Percentiles rank a stretch among this genome's conserved stretches.
Conservation (phyloP, 2,888 invertebrate species). For the Yponomeuta malinellus region DNA sequence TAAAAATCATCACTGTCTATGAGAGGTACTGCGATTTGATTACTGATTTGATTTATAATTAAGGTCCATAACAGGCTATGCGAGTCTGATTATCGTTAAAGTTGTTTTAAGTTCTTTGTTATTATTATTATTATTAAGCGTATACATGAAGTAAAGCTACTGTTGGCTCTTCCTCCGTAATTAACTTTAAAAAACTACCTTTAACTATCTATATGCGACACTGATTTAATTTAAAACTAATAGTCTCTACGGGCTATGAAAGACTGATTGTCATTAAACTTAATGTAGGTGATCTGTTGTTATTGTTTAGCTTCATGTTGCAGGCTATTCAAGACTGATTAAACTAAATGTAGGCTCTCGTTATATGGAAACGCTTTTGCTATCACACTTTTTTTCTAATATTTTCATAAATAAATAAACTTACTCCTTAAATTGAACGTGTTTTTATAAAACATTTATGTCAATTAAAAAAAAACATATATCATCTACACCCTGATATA, state of each 20-base stretch:
- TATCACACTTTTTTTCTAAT: not conserved
- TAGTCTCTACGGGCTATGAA: not conserved
- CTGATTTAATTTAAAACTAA: not conserved
- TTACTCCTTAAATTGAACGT: not conserved
- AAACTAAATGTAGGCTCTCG: not conserved
- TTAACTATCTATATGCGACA: not conserved
- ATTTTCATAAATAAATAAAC: not conserved
- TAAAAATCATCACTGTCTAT: not conserved
- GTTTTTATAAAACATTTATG: not conserved
- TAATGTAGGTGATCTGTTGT: too few species aligned
- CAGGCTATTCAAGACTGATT: not conserved
- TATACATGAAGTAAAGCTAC: too few species aligned
- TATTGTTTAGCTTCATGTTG: not conserved
- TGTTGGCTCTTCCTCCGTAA: too few species aligned
- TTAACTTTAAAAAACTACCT: not conserved
- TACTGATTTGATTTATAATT: too few species aligned
- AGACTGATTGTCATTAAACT: not conserved
- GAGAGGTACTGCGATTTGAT: too few species aligned
- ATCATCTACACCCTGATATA: not conserved
- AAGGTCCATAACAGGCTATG: too few species aligned
- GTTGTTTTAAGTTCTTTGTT: too few species aligned
- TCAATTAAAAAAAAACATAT: not conserved
- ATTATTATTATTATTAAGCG: too few species aligned
- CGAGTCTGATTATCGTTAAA: too few species aligned
- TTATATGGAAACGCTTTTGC: too few species aligned